A percentile compares a stretch with the other conserved stretches of the same genome.
Conservation (phyloP, 2,113 vertebrate species). For the Centrocercus urophasianus region DNA sequence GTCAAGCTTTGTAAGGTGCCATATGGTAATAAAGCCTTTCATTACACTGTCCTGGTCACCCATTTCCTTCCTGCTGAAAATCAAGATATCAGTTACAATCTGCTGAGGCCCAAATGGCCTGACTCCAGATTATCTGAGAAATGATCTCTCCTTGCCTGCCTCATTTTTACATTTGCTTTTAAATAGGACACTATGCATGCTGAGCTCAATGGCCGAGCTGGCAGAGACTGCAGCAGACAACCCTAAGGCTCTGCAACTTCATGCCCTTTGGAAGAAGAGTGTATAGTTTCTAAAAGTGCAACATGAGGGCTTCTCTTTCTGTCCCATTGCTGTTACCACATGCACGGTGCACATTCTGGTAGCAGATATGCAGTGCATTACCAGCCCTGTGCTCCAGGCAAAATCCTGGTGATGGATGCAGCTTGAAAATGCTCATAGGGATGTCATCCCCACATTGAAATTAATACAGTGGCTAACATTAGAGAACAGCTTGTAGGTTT, state of each 20-base stretch:
- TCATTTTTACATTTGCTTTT: slow-evolving; percentile 33
- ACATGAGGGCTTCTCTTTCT: neutral
- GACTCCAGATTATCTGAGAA: slow-evolving; percentile 62
- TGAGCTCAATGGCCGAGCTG: neutral
- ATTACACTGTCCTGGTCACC: slow-evolving; percentile 27
- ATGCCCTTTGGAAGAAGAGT: neutral
- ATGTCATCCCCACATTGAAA: neutral
- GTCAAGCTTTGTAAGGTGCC: neutral
- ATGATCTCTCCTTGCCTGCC: slow-evolving; percentile 20
- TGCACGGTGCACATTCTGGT: neutral
- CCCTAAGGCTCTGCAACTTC: neutral
- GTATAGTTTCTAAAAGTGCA: neutral
- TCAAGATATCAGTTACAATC: slow-evolving; percentile 58
- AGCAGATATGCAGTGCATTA: neutral
- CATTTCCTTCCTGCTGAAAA: slow-evolving; percentile 44
- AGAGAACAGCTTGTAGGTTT: neutral
- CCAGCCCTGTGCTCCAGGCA: neutral
- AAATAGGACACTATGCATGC: slow-evolving; percentile 25
- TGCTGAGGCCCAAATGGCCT: slow-evolving; percentile 26
- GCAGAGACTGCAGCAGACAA: neutral
- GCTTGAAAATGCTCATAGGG: neutral
- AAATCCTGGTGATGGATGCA: neutral
- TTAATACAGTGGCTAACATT: neutral
- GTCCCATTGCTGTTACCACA: neutral
- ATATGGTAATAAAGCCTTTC: slow-evolving; percentile 28